Conservation (phyloP, 2,113 vertebrate genomes). For the Synchiropus splendidus region DNA sequence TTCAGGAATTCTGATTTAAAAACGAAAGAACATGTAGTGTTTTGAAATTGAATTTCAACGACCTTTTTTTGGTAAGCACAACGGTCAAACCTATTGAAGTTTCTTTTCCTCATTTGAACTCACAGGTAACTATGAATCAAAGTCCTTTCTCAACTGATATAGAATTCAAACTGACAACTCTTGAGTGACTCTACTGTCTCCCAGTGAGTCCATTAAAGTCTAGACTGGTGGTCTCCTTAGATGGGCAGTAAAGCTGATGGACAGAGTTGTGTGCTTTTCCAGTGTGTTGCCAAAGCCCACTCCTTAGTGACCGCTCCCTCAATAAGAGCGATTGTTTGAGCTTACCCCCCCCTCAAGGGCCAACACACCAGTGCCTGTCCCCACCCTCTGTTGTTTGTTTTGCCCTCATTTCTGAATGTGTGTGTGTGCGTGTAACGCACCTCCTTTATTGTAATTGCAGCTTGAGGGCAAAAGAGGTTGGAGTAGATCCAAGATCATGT, state of each 20-base stretch:
- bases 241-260: neutral
- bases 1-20: no score
- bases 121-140: no score
- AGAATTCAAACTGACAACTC: no score
- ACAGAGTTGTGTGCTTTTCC: constrained; percentile 17
- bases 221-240: no score
- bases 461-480: constrained; percentile 41
- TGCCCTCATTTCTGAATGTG: constrained; percentile 53
- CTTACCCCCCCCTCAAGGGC: constrained; percentile 43
- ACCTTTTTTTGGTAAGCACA: no score
- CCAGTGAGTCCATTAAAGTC: no score
- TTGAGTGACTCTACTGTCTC: no score
- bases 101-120: no score
- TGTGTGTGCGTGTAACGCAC: constrained; percentile 15
- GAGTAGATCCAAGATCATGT: constrained; percentile 44
- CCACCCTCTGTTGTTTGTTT: constrained; percentile 59
- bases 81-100: no score
- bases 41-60: no score
- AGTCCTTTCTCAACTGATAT: no score
- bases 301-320: constrained; percentile 53
- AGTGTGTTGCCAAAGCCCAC: constrained; percentile 35
- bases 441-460: constrained; percentile 35
- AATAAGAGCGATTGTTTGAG: constrained; percentile 41
- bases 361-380: constrained; percentile 30
- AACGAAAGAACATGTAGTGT: no score